Evolutionary conservation across 2,888 invertebrate genomes (phyloP).

Genomic region (Apotomis capreana): DNA sequence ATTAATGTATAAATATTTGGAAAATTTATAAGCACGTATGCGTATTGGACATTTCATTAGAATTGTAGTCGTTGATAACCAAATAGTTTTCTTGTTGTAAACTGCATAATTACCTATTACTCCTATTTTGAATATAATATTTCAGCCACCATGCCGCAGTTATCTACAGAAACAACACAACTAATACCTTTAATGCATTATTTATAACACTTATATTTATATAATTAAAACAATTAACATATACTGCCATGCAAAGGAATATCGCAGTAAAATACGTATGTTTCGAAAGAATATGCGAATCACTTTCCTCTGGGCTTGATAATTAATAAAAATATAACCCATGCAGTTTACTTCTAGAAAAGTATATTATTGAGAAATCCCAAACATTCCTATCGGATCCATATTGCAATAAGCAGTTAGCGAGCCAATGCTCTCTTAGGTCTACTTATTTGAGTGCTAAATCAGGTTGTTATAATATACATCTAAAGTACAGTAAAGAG

Average conservation of each 20-base stretch:
- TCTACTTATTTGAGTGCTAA: conserved; percentile 26
- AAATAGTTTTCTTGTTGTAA: conserved; percentile 47
- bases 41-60: conserved; percentile 57
- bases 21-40: conserved; percentile 50
- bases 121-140: not conserved
- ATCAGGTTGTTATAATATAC: not conserved
- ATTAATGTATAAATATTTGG: conserved; percentile 50
- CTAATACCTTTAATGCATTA: not conserved
- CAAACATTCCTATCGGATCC: conserved; percentile 64
- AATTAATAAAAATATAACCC: not conserved
- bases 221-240: not conserved
- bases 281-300: not conserved
- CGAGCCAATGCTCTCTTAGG: conserved; percentile 60
- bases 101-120: conserved; percentile 38
- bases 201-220: not conserved
- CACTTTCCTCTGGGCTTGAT: not conserved
- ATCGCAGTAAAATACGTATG: not conserved
- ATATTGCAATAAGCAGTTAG: conserved; percentile 51
- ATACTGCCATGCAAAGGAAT: not conserved
- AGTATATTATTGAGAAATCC: conserved; percentile 47
- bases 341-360: conserved; percentile 48
- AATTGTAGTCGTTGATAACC: conserved; percentile 43
- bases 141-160: not conserved
- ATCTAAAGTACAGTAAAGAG: not conserved
- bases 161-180: not conserved